A percentile compares a stretch with the other conserved stretches of the same genome.
Evolutionary conservation across 1,140 invertebrate species (phyloP).

Genomic region (Antheraea pernyi): DNA sequence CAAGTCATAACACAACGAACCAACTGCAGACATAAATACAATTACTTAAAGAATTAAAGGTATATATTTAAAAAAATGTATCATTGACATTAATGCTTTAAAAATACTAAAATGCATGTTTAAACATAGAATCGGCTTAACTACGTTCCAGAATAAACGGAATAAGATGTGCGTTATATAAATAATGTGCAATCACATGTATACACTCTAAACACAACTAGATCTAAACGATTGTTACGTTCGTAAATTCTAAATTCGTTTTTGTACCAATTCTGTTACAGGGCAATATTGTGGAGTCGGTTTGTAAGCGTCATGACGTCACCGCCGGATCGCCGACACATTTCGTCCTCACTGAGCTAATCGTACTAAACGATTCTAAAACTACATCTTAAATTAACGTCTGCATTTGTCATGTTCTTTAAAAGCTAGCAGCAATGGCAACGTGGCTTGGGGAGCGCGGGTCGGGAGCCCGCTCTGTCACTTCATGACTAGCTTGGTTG

Average conservation of each 20-base stretch:
- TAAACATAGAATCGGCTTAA: background rate
- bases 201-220: constrained; percentile 45
- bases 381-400: constrained; percentile 11
- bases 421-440: constrained; percentile 60
- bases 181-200: constrained; percentile 65
- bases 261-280: constrained; percentile 64
- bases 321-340: constrained; percentile 16
- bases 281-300: background rate
- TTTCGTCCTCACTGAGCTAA: constrained; percentile 31
- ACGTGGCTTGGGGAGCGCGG: constrained; percentile 45
- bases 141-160: background rate
- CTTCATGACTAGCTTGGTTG: constrained; percentile 74
- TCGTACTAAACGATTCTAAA: constrained; percentile 33
- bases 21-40: constrained; percentile 5
- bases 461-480: constrained; percentile 38
- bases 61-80: background rate
- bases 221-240: constrained; percentile 48
- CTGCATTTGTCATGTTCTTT: constrained; percentile 43
- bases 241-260: constrained; percentile 57
- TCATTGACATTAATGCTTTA: background rate
- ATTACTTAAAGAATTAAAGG: background rate
- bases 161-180: constrained; percentile 52
- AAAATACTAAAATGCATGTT: background rate
- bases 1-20: constrained; percentile 15
- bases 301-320: background rate